phyloP scores from a whole-genome alignment of 2,888 invertebrate genomes.

The Pterobdella sp. region DNA sequence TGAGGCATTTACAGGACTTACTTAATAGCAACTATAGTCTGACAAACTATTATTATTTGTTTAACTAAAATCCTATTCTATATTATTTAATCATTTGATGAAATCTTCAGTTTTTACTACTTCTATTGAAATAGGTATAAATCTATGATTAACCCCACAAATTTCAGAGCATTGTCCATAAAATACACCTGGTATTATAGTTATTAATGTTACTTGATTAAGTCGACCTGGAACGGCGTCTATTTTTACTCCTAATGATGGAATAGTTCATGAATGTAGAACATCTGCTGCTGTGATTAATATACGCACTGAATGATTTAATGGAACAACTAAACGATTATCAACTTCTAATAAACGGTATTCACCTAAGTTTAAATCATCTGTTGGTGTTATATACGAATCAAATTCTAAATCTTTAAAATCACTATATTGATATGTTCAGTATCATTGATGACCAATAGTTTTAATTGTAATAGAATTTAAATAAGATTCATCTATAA shows the following conservation, averaged over 20 bases:
- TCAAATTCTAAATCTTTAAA: conserved; percentile 46
- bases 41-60: conserved; percentile 60
- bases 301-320: conserved; percentile 43
- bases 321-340: conserved; percentile 45
- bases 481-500: conserved; percentile 44
- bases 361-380: conserved; percentile 41
- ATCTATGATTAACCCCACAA: conserved; percentile 71
- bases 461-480: conserved; percentile 44
- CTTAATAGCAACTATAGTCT: conserved; percentile 61
- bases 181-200: conserved; percentile 61
- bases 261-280: conserved; percentile 51
- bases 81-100: conserved; percentile 34
- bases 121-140: conserved; percentile 62
- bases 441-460: conserved; percentile 50
- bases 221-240: conserved; percentile 53
- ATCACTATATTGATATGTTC: conserved; percentile 48
- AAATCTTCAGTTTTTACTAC: conserved; percentile 48
- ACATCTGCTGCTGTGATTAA: conserved; percentile 50
- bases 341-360: conserved; percentile 48
- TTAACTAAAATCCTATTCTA: conserved; percentile 37
- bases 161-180: conserved; percentile 74
- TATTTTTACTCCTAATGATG: conserved; percentile 49
- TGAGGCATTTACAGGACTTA: conserved; percentile 62
- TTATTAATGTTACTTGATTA: conserved; percentile 56
- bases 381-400: conserved; percentile 45